Evolutionary conservation across 2,113 vertebrate species (phyloP), one percentile per base, ranked within the genome.

Genomic region (Columba janthina): DNA sequence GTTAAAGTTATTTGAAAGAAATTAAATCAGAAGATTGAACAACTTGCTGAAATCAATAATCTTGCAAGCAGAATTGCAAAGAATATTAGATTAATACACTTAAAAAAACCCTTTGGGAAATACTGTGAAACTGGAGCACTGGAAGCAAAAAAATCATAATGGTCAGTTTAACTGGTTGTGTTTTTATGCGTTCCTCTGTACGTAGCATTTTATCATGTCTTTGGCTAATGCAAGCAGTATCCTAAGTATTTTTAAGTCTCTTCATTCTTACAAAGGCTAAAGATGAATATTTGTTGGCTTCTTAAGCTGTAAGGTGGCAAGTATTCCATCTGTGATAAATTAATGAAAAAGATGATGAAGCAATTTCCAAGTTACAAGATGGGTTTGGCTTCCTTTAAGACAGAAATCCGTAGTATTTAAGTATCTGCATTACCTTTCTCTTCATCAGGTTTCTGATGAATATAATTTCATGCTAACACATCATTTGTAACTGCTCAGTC

Each of bases 1-100:
- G 12, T 95, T 78, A 83, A 89, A 95, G 74, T 54, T 76, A 31
- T 85, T 75, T 56, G 66, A 94, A 93, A 88, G 36, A 88, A 94
- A 89, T 61, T 2, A 87, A 85, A 89, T 90, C 79, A 44, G 64
- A 74, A 89, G 82, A 94, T 56, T 36, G 28, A 95, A 88, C 46
- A 79, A 56, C 44, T 89, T 70, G 26, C 66, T 79, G 60, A 91
- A 88, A 94, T 87, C 67, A 83, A 90, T 91, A 83, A 36, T 0
- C 1, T 60, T 90, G 51, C 61, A 66, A 85, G 25, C 46, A 85
- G 84, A 79, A 20, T 58, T 71, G n/a, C 34, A 56, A 38, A 72
- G 50, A 85, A 60, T 66, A 61, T 76, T 81, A 66, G 51, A 61
- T 70, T 82, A 9, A 34, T 62, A 21, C 2, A 48, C 46, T 86